Base-by-base conservation (phyloP, 2,113 vertebrate genomes). In the Perca schrenkii region DNA sequence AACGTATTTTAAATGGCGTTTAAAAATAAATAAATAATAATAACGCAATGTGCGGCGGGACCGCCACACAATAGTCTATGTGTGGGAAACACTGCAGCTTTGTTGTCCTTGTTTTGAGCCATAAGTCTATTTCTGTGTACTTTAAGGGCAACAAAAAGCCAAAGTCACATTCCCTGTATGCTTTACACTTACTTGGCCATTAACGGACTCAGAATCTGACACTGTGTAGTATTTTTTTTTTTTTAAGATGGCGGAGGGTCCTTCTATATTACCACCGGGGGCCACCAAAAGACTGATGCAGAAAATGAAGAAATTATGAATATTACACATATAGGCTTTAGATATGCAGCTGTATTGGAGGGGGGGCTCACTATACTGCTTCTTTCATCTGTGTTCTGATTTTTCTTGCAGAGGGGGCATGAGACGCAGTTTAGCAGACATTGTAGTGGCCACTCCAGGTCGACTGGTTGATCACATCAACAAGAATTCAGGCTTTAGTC, bases 381-480 rank as follows among this genome's bases (percentile, higher is more conserved):
- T 40, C 1, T 49, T 46, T n/a, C 6, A 2, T 62, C 43, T 8
- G 4, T 31, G 19, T 21, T 58, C 0, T 43, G 11, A 25, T 22
- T 66, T 25, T 77, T 64, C 15, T 31, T 88, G 4, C 83, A 96
- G 95, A 82, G 91, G 91, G 0, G 92, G 93, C 0, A 85, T 81
- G 16, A 96, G 92, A 73, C 87, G 94, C 85, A 97, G 97, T 91
- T 84, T 97, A 86, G 98, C 97, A 4, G 98, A 99, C 88, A 97
- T 99, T 0, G 92, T 99, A 0, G 97, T 99, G 83, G 97, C 97
- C 8, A 99, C 98, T 0, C 98, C 98, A 0, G 98, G 98, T 34
- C 96, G 98, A 62, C 95, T 99, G 79, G 98, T 99, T 0, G 98
- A 99, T 89, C 98, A 99, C 92, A 96, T 99, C 2, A 96, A 93